Evolutionary conservation across 30 jellyfish, hydroid and myxozoan genomes (phyloP), one percentile per base, ranked within the genome.

Genomic region (Aurelia sp.): DNA sequence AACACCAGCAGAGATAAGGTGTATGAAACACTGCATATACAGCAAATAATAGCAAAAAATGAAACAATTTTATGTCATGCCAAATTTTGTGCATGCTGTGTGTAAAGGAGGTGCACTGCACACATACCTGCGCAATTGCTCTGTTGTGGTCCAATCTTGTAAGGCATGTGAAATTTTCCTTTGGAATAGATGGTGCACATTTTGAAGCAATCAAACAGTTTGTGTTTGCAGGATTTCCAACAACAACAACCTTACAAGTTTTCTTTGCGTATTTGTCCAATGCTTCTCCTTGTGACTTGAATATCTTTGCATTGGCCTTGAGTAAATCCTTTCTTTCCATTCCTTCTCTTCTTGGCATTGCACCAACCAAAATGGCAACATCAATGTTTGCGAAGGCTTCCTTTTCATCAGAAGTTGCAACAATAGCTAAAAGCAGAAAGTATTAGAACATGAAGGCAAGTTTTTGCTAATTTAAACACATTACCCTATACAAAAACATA

Each of bases 161-260:
- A 21, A 96, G 81, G 82, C 99, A 88, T 15, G 97, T 65, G 90
- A 96, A 96, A 88, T 96, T 96, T 81, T 90, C 98, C 78, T 92
- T 92, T 21, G 99, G 99, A 51, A 96, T 96, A 21, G 90, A 55
- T 17, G 97, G 97, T 7, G 99, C 97, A 81, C 93, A 90, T 57
- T 58, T 75, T 17, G 96, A 78, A 20, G 98, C 96, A 71, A 91
- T 91, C 53, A 91, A 92, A 64, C 99, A 96, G 84, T 96, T 96
- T 75, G 99, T 91, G 75, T 96, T 96, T 16, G 99, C 99, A 4
- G 99, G 99, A 70, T 96, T 96, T 3, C 98, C 99, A 74, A 96
- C 97, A 27, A 96, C 98, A 58, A 96, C 84, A 74, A 96, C 89
- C 81, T 96, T 96, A 80, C 96, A 98, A 21, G 97, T 84, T 79